These are phyloP conservation scores for Acromyrmex charruanus DNA, from an alignment of 1,140 invertebrate species.

Conservation along the genomic window DNA sequence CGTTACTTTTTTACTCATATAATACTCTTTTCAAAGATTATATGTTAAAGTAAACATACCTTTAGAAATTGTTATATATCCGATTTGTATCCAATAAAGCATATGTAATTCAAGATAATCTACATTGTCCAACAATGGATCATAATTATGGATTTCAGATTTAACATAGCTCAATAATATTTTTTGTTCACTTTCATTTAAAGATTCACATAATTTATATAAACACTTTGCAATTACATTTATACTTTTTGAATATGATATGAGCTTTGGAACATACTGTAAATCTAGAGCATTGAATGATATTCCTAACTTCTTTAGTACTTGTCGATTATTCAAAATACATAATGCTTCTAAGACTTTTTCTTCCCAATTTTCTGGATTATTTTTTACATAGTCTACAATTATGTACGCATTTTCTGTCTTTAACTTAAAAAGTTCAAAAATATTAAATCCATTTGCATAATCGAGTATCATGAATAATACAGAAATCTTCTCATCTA, in stretches of 20 bases:
- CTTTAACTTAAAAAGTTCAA: slow-evolving; percentile 30
- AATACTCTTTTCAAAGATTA: not conserved
- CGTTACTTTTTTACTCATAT: not conserved
- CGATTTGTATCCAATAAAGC: slow-evolving; percentile 73
- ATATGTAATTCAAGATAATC: slow-evolving; percentile 75
- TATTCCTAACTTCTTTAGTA: slow-evolving; percentile 69
- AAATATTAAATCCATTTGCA: slow-evolving; percentile 36
- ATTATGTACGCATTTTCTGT: slow-evolving; percentile 45
- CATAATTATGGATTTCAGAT: slow-evolving; percentile 52
- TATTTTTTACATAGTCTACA: slow-evolving; percentile 56
- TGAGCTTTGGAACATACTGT: slow-evolving; percentile 44
- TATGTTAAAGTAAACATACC: slow-evolving; percentile 53
- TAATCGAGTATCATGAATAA: slow-evolving; percentile 74
- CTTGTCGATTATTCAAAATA: slow-evolving; percentile 69
- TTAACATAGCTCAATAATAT: slow-evolving; percentile 59
- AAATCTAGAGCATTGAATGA: slow-evolving; percentile 8
- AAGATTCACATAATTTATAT: slow-evolving; percentile 72
- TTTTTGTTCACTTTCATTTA: slow-evolving; percentile 43
- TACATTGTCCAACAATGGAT: slow-evolving; percentile 30
- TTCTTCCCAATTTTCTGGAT: slow-evolving; percentile 67
- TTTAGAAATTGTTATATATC: slow-evolving; percentile 69
- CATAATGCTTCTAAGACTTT: slow-evolving; percentile 75
- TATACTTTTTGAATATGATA: slow-evolving; percentile 34
- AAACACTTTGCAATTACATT: slow-evolving; percentile 69
- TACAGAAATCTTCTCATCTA: slow-evolving; percentile 74